phyloP scores from a whole-genome alignment of 2,888 invertebrate species.

The Elysia crispata region DNA sequence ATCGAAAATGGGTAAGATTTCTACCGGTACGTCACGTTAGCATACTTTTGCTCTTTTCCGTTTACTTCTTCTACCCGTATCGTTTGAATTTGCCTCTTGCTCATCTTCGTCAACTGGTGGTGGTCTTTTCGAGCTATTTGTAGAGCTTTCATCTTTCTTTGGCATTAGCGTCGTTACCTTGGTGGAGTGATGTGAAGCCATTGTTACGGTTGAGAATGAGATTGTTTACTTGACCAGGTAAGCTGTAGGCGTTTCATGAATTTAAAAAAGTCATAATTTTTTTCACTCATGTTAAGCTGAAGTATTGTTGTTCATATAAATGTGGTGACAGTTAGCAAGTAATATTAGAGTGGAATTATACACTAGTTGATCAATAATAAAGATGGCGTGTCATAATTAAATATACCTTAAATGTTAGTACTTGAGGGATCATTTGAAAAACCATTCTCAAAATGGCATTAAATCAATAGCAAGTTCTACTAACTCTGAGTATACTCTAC shows the following conservation, averaged over 20 bases:
- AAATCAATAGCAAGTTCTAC: background rate
- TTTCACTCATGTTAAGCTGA: too few relatives aligned
- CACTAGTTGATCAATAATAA: too few relatives aligned
- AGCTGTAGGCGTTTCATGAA: too few relatives aligned
- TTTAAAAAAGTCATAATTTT: too few relatives aligned
- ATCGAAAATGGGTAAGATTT: too few relatives aligned
- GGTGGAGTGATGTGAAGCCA: constrained; percentile 31
- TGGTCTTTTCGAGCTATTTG: constrained; percentile 52
- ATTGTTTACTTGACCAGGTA: background rate
- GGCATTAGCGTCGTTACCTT: constrained; percentile 52
- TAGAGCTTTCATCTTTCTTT: constrained; percentile 50
- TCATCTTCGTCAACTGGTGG: constrained; percentile 54
- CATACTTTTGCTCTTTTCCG: constrained; percentile 62
- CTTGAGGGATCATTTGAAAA: too few relatives aligned
- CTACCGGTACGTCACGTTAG: background rate
- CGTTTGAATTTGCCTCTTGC: constrained; percentile 38
- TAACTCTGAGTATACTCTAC: background rate
- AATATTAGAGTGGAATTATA: too few relatives aligned
- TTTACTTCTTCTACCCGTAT: constrained; percentile 60
- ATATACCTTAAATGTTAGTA: too few relatives aligned
- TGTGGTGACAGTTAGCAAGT: too few relatives aligned
- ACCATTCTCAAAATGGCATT: too few relatives aligned
- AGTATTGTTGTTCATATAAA: too few relatives aligned
- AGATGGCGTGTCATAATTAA: too few relatives aligned
- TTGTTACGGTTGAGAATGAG: constrained; percentile 7